These are phyloP conservation scores for Thymelicus sylvestris DNA, from an alignment of 2,888 invertebrate genomes.

Conservation along the genomic window DNA sequence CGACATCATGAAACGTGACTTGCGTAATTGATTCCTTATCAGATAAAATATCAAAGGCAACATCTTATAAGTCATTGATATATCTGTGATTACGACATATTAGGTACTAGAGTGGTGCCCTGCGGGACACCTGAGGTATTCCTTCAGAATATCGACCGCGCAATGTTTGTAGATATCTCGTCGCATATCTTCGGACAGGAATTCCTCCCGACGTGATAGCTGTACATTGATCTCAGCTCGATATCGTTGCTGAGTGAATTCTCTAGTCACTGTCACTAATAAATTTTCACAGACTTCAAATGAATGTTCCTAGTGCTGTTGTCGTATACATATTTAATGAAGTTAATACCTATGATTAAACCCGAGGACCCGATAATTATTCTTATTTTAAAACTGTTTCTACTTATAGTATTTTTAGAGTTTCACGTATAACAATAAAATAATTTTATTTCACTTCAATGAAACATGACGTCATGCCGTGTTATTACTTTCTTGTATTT, in stretches of 20 bases:
- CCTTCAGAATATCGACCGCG: conserved; percentile 15
- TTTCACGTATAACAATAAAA: background rate
- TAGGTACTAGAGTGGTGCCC: conserved; percentile 3
- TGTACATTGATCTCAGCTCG: conserved; percentile 32
- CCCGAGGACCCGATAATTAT: background rate
- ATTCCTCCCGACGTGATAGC: conserved; percentile 32
- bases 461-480: too few species aligned
- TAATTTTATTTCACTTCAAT: background rate
- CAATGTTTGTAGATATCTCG: conserved; percentile 32
- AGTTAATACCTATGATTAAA: background rate
- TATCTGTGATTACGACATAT: background rate
- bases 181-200: conserved; percentile 31
- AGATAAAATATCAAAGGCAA: background rate
- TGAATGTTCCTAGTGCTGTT: conserved; percentile 5
- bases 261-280: conserved; percentile 30
- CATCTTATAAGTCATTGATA: background rate
- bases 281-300: conserved; percentile 19
- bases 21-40: background rate
- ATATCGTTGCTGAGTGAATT: conserved; percentile 31
- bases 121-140: conserved; percentile 15
- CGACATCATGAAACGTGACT: background rate
- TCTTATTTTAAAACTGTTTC: background rate
- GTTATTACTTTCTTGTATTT: too few species aligned
- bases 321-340: conserved; percentile 1
- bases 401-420: background rate